A percentile compares a stretch with the other conserved stretches of the same genome.
phyloP scores from a whole-genome alignment of 2,888 invertebrate species.

The Cecidostiba fungosa region DNA sequence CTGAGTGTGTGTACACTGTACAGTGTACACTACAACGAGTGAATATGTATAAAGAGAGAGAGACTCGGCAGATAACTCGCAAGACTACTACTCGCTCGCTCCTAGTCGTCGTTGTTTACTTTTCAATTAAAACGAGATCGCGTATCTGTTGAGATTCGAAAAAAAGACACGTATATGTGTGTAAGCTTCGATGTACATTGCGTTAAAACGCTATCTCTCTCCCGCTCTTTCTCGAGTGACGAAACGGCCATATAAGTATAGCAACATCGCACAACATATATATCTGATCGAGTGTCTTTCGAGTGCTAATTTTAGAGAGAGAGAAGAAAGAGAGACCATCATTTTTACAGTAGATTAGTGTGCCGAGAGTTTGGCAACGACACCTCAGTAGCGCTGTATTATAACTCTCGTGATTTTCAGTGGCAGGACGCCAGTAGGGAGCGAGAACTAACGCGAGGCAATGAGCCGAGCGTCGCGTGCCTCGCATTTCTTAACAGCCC shows the following conservation, averaged over 20 bases:
- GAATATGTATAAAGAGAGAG: slow-evolving; percentile 23
- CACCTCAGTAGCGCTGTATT: background rate
- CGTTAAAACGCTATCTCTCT: background rate
- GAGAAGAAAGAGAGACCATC: background rate
- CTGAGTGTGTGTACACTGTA: slow-evolving; percentile 35
- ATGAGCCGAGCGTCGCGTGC: slow-evolving; percentile 80
- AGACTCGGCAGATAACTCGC: slow-evolving; percentile 35
- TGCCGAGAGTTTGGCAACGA: background rate
- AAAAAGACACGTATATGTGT: slow-evolving; percentile 28
- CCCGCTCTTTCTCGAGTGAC: background rate
- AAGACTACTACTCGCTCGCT: background rate
- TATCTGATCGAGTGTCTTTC: too few relatives aligned
- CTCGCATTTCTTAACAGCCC: slow-evolving; percentile 73
- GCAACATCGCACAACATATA: too few relatives aligned
- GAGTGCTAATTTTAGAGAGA: background rate
- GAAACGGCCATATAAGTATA: background rate
- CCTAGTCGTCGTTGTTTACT: slow-evolving; percentile 51
- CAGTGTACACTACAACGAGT: slow-evolving; percentile 26
- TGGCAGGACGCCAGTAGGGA: slow-evolving; percentile 64
- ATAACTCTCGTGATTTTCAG: slow-evolving; percentile 60
- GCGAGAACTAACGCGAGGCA: slow-evolving; percentile 79
- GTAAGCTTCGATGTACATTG: background rate
- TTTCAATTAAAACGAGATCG: slow-evolving; percentile 62
- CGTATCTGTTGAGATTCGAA: slow-evolving; percentile 32
- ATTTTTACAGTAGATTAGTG: slow-evolving; percentile 12